Conservation (phyloP, 2,888 invertebrate genomes). For the Sericinus montela region DNA sequence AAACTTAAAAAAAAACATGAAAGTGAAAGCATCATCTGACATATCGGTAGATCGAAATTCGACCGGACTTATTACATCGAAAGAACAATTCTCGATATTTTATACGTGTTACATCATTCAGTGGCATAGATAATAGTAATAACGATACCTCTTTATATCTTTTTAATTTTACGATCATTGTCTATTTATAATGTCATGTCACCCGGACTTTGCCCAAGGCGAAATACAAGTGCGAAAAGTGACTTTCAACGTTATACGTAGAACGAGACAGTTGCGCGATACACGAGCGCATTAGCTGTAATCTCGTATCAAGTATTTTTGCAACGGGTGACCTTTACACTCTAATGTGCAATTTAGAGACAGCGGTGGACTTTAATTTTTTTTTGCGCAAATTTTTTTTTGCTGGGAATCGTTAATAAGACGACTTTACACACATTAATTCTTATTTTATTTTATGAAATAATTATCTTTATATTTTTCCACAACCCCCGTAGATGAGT, state of each 20-base stretch:
- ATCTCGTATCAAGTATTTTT: slow-evolving; percentile 1
- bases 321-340: slow-evolving; percentile 14
- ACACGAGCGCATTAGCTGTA: slow-evolving; percentile 2
- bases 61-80: too few species aligned
- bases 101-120: neutral
- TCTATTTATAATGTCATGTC: neutral
- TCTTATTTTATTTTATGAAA: too few species aligned
- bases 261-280: slow-evolving; percentile 6
- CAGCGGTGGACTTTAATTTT: neutral
- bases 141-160: neutral
- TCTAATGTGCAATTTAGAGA: slow-evolving; percentile 6
- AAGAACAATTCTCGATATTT: neutral
- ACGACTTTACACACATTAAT: neutral
- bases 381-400: neutral
- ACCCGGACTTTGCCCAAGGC: neutral
- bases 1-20: too few species aligned
- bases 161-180: neutral
- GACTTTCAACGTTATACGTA: neutral
- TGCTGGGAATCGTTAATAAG: neutral
- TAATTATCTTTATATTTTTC: too few species aligned
- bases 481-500: too few species aligned
- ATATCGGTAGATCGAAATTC: too few species aligned
- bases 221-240: neutral
- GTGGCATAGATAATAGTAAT: neutral
- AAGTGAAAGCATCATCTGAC: too few species aligned